These are phyloP conservation scores for Kradibia gibbosae DNA, from an alignment of 1,140 invertebrate species.

Conservation along the genomic window DNA sequence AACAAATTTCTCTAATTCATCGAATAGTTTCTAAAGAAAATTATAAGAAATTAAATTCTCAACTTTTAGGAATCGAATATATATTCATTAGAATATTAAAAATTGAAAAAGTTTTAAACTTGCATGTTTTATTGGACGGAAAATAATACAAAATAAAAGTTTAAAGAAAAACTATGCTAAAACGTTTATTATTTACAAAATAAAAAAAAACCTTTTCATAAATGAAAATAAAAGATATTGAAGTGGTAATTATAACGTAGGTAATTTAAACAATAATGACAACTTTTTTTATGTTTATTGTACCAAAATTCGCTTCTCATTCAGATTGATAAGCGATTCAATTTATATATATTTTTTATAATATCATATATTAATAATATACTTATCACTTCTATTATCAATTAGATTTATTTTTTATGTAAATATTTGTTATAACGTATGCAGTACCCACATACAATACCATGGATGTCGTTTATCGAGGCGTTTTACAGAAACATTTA, in stretches of 20 bases:
- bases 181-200: not conserved
- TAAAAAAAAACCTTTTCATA: not conserved
- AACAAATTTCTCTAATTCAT: too few relatives aligned
- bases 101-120: too few relatives aligned
- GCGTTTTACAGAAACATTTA: slow-evolving; percentile 44
- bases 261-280: slow-evolving; percentile 29
- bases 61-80: too few relatives aligned
- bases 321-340: slow-evolving; percentile 46
- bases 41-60: too few relatives aligned
- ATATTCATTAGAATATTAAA: too few relatives aligned
- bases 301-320: slow-evolving; percentile 53
- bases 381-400: slow-evolving; percentile 50
- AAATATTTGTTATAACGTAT: slow-evolving; percentile 49
- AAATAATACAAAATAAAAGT: too few relatives aligned
- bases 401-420: slow-evolving; percentile 49
- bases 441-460: slow-evolving; percentile 32
- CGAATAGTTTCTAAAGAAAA: too few relatives aligned
- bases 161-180: not conserved
- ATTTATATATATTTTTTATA: slow-evolving; percentile 46
- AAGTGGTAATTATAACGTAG: not conserved
- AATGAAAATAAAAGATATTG: not conserved
- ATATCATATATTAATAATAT: slow-evolving; percentile 46
- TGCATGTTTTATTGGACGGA: too few relatives aligned
- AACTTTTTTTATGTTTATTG: slow-evolving; percentile 51
- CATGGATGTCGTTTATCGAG: slow-evolving; percentile 36